Evolutionary conservation across 1,140 invertebrate genomes (phyloP), one percentile per base, ranked within the genome.

Genomic region (Venturia canescens): DNA sequence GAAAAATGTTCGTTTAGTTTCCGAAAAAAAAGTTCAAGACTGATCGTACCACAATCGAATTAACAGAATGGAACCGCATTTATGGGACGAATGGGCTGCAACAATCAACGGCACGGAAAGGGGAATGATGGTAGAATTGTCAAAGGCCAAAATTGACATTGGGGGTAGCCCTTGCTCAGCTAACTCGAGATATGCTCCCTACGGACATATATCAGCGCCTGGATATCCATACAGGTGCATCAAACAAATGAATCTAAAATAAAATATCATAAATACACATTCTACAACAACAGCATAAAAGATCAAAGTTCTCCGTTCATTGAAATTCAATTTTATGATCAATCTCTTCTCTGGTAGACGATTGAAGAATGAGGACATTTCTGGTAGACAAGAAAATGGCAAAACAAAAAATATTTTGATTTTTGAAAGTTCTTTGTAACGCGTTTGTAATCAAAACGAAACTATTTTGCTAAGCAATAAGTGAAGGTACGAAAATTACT

Each of bases 71-170:
- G 48, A 82, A 0, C 50, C 79, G 26, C 4, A 6, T 5, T 23
- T 16, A 23, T 31, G 13, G 0, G n/a, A 31, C 48, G 53, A 53
- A n/a, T 82, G 81, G 81, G 81, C 53, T 38, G 38, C 48, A 29
- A 60, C 44, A 0, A 13, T 29, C 6, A 75, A 82, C 38, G 81
- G 81, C 44, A 66, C 69, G 4, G 60, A 74, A 31, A 18, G 21
- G 16, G 81, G 81, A 34, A 26, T 67, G 38, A 79, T 82, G 76
- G 60, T 44, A 34, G 18, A 23, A 31, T 60, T 82, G n/a, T 29
- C 29, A 1, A n/a, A 76, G 21, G 53, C 34, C 18, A 48, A 76
- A 31, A n/a, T 50, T n/a, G 81, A 82, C 34, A 5, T 82, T 34
- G 34, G 5, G 9, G 53, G 4, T 0, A 79, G 23, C 69, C 77